Evolutionary conservation across 2,888 invertebrate genomes (phyloP).

Genomic region (Drosophila picticornis): DNA sequence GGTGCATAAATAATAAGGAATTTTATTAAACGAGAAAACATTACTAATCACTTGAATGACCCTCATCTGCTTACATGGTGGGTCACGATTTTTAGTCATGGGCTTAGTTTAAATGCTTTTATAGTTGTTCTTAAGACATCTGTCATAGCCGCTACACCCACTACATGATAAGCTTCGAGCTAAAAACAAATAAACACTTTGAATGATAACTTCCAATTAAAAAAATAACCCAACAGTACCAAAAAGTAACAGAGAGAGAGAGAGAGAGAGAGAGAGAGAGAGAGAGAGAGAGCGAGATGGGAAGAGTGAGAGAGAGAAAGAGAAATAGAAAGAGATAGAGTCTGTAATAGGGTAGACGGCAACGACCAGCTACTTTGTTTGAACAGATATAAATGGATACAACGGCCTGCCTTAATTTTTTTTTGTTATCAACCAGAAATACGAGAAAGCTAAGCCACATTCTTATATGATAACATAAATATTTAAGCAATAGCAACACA

Average conservation of each 20-base stretch:
- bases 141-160: neutral
- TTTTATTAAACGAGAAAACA: neutral
- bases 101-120: slow-evolving; percentile 9
- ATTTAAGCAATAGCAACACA: neutral
- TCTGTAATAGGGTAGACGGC: slow-evolving; percentile 10
- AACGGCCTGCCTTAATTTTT: slow-evolving; percentile 29
- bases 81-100: neutral
- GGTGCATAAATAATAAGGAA: neutral
- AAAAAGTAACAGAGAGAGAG: neutral
- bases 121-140: neutral
- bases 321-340: neutral
- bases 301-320: neutral
- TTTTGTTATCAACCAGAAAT: slow-evolving; percentile 20
- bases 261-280: neutral
- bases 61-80: neutral
- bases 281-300: neutral
- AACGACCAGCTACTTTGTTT: slow-evolving; percentile 37
- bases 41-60: neutral
- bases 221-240: slow-evolving; percentile 35
- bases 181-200: slow-evolving; percentile 55
- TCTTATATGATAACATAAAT: neutral
- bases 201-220: slow-evolving; percentile 60
- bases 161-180: slow-evolving; percentile 33
- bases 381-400: slow-evolving; percentile 33
- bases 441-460: slow-evolving; percentile 11